Conservation (phyloP, 2,113 vertebrate genomes). For the Anseranas semipalmata region DNA sequence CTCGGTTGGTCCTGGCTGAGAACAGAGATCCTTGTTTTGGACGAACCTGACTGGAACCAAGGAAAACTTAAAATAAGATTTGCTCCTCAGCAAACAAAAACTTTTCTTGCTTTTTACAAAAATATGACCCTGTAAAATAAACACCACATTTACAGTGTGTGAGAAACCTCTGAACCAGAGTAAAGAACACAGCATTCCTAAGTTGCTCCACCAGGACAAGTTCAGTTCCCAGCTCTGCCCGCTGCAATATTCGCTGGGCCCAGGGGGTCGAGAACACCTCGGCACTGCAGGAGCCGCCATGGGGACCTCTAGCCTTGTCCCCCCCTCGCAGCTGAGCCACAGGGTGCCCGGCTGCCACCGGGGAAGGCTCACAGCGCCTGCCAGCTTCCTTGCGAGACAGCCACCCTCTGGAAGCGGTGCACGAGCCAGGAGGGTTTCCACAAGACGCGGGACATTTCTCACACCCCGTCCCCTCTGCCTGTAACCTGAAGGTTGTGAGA, state of each 20-base stretch:
- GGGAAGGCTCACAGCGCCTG: background rate
- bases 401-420: background rate
- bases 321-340: background rate
- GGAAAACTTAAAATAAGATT: background rate
- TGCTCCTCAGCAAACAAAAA: background rate
- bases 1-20: background rate
- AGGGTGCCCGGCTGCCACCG: rapidly evolving
- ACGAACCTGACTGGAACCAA: background rate
- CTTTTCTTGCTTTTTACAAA: no score
- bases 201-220: background rate
- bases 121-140: background rate
- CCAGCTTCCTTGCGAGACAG: no score
- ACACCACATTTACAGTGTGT: rapidly evolving
- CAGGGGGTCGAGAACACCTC: rapidly evolving
- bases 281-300: background rate
- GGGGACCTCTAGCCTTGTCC: no score
- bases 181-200: background rate
- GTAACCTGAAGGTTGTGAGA: rapidly evolving
- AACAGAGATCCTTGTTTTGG: background rate
- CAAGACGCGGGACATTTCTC: rapidly evolving
- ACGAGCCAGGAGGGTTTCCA: rapidly evolving
- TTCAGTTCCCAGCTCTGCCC: background rate
- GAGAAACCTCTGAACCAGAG: background rate
- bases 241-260: background rate
- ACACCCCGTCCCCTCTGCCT: background rate